Evolutionary conservation across 2,113 vertebrate genomes (phyloP).

Genomic region (Lophura nycthemera): DNA sequence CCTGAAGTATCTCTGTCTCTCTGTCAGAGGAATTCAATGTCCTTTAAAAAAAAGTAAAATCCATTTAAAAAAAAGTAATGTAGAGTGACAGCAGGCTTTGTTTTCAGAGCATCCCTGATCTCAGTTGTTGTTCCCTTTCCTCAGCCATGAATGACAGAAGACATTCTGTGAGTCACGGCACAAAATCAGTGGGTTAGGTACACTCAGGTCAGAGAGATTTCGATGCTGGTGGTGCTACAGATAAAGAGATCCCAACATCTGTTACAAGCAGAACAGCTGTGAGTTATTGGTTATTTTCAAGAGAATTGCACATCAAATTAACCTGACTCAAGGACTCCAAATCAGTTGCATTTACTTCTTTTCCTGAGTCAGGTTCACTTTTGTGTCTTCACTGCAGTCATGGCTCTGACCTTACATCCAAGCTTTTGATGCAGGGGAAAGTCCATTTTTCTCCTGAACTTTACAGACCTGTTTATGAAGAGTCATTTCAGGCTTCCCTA

Average conservation of each 20-base stretch:
- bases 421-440: not conserved
- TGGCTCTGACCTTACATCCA: not conserved
- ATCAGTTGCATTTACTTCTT: not conserved
- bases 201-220: not conserved
- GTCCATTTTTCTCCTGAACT: not conserved
- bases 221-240: too few species aligned
- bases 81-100: fast-evolving
- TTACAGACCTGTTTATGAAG: fast-evolving
- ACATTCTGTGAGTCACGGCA: not conserved
- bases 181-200: not conserved
- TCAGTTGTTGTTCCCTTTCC: not conserved
- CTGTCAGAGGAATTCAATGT: not conserved
- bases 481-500: not conserved
- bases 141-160: not conserved
- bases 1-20: not conserved
- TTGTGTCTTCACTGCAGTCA: not conserved
- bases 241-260: not conserved
- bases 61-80: not conserved
- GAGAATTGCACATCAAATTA: not conserved
- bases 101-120: not conserved
- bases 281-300: not conserved
- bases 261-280: not conserved
- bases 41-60: not conserved
- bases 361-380: not conserved
- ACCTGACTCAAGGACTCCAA: not conserved